These are phyloP conservation scores for Acanthosepion pharaonis DNA, from an alignment of 2,888 invertebrate genomes.

Conservation along the genomic window DNA sequence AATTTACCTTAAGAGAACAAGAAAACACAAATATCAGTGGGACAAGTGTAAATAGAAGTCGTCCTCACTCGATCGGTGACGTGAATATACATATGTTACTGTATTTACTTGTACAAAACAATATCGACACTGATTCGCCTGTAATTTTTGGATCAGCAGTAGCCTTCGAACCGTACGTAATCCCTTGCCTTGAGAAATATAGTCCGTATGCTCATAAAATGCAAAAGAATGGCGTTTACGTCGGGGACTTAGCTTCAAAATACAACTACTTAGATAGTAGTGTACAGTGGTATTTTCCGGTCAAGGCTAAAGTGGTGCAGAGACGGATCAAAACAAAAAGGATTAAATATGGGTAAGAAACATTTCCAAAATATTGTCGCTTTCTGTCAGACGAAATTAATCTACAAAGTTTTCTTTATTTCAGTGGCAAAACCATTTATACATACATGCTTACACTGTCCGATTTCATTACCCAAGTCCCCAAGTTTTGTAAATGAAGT, in stretches of 20 bases:
- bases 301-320: constrained; percentile 57
- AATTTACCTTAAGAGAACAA: too few relatives aligned
- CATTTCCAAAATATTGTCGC: too few relatives aligned
- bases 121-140: constrained; percentile 64
- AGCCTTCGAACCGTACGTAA: constrained; percentile 63
- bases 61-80: not conserved
- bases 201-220: constrained; percentile 69
- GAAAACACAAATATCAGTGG: not conserved
- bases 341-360: constrained; percentile 62
- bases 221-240: constrained; percentile 56
- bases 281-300: constrained; percentile 69
- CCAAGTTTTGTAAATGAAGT: too few relatives aligned
- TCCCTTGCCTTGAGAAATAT: constrained; percentile 54
- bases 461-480: too few relatives aligned
- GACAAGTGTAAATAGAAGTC: not conserved
- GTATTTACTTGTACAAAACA: constrained; percentile 67
- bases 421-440: too few relatives aligned
- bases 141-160: constrained; percentile 68
- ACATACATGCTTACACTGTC: too few relatives aligned
- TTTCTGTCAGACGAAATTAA: too few relatives aligned
- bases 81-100: constrained; percentile 53
- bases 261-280: constrained; percentile 64
- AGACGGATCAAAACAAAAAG: constrained; percentile 57
- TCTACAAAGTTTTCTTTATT: too few relatives aligned
- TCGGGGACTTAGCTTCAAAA: constrained; percentile 66